phyloP scores from a whole-genome alignment of 2,113 vertebrate genomes.

The Neodontobutis hainanensis region DNA sequence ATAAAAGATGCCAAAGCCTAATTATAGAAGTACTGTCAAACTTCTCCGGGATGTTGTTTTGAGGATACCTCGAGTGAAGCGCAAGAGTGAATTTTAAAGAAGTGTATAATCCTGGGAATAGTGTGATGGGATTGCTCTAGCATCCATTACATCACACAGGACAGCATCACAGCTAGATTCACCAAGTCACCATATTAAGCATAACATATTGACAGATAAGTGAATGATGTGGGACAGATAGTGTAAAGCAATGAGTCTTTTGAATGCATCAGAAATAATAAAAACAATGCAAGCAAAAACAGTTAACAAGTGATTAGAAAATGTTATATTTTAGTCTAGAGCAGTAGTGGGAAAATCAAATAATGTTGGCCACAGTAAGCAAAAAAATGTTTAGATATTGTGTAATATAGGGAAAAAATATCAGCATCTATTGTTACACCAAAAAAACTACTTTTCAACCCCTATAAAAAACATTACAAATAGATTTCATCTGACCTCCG shows the following conservation, averaged over 20 bases:
- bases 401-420: too few species aligned
- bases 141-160: conserved; percentile 20
- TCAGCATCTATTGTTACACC: too few species aligned
- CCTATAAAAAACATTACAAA: too few species aligned
- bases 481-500: too few species aligned
- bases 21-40: too few species aligned
- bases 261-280: conserved; percentile 16
- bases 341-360: too few species aligned
- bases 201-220: conserved; percentile 26
- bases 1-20: too few species aligned
- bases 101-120: conserved; percentile 10
- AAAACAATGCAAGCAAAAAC: conserved; percentile 31
- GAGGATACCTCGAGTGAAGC: not conserved
- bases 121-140: conserved; percentile 10
- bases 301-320: conserved; percentile 12
- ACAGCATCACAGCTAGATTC: not conserved
- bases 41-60: not conserved
- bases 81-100: conserved; percentile 3
- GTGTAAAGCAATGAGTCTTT: too few species aligned
- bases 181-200: conserved; percentile 27
- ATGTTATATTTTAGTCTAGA: conserved; percentile 15
- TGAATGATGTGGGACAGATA: conserved; percentile 20
- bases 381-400: too few species aligned
- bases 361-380: too few species aligned
- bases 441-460: too few species aligned